Conservation (phyloP, 2,888 invertebrate genomes). For the Caenorhabditis afra region DNA sequence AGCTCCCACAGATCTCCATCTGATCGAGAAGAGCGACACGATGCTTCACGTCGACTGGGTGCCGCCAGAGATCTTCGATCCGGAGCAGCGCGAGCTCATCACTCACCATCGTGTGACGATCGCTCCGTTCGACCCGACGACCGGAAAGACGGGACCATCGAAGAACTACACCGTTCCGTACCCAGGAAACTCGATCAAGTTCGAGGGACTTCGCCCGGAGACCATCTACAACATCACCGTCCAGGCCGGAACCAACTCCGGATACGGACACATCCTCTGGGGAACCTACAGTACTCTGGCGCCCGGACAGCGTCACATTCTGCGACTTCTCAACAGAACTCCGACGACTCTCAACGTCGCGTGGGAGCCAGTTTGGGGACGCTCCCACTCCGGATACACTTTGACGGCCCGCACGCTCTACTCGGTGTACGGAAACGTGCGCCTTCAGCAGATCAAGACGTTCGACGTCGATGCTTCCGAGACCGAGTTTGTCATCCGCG, state of each 20-base stretch:
- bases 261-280: constrained; percentile 80
- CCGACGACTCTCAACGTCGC: constrained; percentile 80
- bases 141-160: constrained; percentile 71
- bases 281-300: constrained; percentile 80
- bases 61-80: constrained; percentile 78
- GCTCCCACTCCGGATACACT: constrained; percentile 76
- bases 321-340: constrained; percentile 78
- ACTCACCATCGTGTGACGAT: constrained; percentile 80
- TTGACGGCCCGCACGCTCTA: constrained; percentile 76
- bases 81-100: constrained; percentile 76
- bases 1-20: constrained; percentile 79
- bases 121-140: constrained; percentile 76
- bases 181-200: constrained; percentile 78
- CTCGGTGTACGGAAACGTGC: constrained; percentile 75
- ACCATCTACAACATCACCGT: constrained; percentile 81
- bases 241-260: constrained; percentile 79
- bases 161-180: constrained; percentile 80
- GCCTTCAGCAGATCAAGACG: constrained; percentile 72
- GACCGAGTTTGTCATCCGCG: constrained; percentile 77
- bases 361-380: constrained; percentile 80
- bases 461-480: constrained; percentile 75
- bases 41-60: constrained; percentile 80
- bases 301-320: constrained; percentile 77
- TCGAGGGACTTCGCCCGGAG: constrained; percentile 77
- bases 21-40: constrained; percentile 80